Evolutionary conservation across 1,140 invertebrate genomes (phyloP).

Genomic region (Mactra quadrangularis): DNA sequence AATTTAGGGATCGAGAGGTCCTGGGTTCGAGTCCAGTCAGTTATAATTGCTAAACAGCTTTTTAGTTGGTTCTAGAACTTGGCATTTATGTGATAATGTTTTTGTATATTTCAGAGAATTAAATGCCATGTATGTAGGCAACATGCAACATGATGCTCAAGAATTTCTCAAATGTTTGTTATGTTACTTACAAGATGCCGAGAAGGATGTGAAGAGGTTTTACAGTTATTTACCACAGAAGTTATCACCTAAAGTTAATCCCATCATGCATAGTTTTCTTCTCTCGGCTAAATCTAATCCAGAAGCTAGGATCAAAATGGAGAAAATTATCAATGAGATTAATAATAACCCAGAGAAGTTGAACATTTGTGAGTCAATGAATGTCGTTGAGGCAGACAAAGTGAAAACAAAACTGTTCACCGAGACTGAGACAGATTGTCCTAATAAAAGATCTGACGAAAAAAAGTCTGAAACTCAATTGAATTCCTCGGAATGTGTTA

Average conservation of each 20-base stretch:
- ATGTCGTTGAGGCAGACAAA: conserved; percentile 3
- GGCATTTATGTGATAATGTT: too few species aligned
- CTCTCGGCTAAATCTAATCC: conserved; percentile 24
- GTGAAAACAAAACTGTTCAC: conserved; percentile 46
- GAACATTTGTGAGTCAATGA: too few species aligned
- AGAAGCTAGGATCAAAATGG: conserved; percentile 19
- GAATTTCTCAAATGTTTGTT: conserved; percentile 93
- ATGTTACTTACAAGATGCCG: conserved; percentile 94
- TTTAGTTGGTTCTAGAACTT: too few species aligned
- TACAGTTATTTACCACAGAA: conserved; percentile 41
- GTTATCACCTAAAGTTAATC: conserved; percentile 48
- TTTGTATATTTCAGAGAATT: conserved; percentile 89
- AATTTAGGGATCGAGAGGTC: too few species aligned
- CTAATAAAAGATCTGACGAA: conserved; percentile 4
- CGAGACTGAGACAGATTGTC: too few species aligned
- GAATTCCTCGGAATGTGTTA: conserved; percentile 4
- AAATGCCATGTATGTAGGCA: conserved; percentile 94
- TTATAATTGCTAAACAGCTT: too few species aligned
- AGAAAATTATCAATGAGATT: conserved; percentile 24
- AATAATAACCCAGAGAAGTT: neutral
- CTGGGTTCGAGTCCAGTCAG: too few species aligned
- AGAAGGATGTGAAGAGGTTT: conserved; percentile 85
- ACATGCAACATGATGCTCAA: conserved; percentile 95
- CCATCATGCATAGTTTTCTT: conserved; percentile 64
- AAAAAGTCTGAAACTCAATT: conserved; percentile 26